Evolutionary conservation across 1,140 invertebrate species (phyloP), one percentile per base, ranked within the genome.

Genomic region (Leptonema lineaticorne): DNA sequence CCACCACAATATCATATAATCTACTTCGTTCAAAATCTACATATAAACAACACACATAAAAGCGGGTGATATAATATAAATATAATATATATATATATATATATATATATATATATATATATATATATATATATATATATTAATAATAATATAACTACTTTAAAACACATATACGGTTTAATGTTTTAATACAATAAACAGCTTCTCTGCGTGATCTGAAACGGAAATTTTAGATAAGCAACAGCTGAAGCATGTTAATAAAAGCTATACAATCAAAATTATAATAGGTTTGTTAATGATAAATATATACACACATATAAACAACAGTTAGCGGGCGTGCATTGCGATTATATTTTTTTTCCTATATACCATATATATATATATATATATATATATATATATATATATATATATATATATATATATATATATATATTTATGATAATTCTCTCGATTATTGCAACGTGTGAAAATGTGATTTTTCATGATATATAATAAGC

Each of bases 171-270:
- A 41, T 41, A 41, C 37, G 9, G 9, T 41, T 41, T 14, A 9
- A 2, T 41, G 37, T 11, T 41, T 4, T 41, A 41, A 41, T 41
- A 41, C 16, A 41, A 6, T 33, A 33, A 41, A 53, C 50, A 26
- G 50, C 50, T 53, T 53, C 50, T 53, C 50, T 53, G 50, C 50
- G 50, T 53, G 50, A 53, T 53, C 50, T 53, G 50, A 53, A 53
- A 53, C 27, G 20, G 50, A 53, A 53, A 26, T 24, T 26, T 20
- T 53, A 24, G 50, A 53, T 53, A 53, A 53, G 50, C 50, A 53
- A 53, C 7, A 20, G 20, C 20, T 24, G n/a, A 53, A 53, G 50
- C 50, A n/a, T n/a, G n/a, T n/a, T n/a, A n/a, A n/a, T n/a, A n/a
- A n/a, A n/a, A n/a, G n/a, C n/a, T n/a, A n/a, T n/a, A n/a, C n/a